Conservation (phyloP, 2,888 invertebrate genomes). For the Malachius bipustulatus region DNA sequence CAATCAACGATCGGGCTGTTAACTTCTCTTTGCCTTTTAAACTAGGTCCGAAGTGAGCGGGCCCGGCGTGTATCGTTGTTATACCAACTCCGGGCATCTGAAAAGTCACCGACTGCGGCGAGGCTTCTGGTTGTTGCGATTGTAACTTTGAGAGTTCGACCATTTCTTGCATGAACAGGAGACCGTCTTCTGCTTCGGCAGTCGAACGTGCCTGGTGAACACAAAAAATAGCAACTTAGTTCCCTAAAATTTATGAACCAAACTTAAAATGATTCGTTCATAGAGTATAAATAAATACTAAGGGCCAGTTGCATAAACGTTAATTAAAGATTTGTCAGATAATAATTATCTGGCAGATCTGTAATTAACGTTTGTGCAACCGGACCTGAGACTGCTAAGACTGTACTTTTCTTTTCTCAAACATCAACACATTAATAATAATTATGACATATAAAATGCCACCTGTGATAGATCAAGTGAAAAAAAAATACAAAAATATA, state of each 20-base stretch:
- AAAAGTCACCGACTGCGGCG: conserved; percentile 42
- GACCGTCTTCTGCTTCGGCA: conserved; percentile 82
- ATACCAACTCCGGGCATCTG: conserved; percentile 21
- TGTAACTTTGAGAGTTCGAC: conserved; percentile 73
- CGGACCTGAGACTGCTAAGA: too few species aligned
- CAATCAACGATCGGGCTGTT: conserved; percentile 51
- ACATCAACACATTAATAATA: too few species aligned
- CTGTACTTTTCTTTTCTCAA: not conserved
- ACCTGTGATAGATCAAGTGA: too few species aligned
- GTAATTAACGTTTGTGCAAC: too few species aligned
- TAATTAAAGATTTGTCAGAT: too few species aligned
- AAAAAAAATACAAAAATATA: too few species aligned
- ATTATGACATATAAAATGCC: too few species aligned
- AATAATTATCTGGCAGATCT: too few species aligned
- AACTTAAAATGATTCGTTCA: not conserved
- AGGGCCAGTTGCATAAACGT: too few species aligned
- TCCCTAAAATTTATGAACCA: conserved; percentile 7
- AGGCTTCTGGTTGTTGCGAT: conserved; percentile 43
- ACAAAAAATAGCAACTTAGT: too few species aligned
- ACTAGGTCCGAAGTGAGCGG: conserved; percentile 81
- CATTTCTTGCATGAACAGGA: conserved; percentile 96
- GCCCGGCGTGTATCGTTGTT: conserved; percentile 59
- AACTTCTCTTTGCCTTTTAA: conserved; percentile 52
- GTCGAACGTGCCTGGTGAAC: conserved; percentile 68
- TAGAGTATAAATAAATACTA: too few species aligned